phyloP scores from a whole-genome alignment of 92 coral and sea anemone species.

The Epizoanthus ramosus region DNA sequence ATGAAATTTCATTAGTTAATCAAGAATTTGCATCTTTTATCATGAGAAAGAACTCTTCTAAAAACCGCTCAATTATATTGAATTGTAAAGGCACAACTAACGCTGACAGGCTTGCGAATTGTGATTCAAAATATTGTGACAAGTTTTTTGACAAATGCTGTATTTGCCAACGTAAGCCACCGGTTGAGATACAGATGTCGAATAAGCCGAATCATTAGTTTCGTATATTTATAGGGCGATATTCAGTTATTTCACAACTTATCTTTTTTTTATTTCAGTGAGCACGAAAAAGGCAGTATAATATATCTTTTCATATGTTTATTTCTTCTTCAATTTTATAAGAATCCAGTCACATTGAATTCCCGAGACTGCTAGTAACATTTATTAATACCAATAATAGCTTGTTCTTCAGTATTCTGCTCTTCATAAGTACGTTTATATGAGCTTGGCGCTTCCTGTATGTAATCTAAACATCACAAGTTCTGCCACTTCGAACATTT shows the following conservation, averaged over 20 bases:
- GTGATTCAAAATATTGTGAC: conserved; percentile 7
- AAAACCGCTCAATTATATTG: neutral
- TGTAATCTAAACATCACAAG: conserved; percentile 24
- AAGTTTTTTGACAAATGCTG: neutral
- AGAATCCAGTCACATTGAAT: neutral
- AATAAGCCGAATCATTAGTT: neutral
- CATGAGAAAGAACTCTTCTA: neutral
- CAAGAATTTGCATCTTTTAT: neutral
- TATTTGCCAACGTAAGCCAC: neutral
- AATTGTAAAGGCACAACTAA: neutral
- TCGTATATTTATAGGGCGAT: neutral
- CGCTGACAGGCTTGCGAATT: conserved; percentile 14
- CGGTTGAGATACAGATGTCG: conserved; percentile 5
- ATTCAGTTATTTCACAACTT: neutral
- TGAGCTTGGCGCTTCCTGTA: neutral
- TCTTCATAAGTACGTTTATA: neutral
- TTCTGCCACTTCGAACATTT: conserved; percentile 4
- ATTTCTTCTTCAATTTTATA: neutral
- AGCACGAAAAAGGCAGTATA: neutral
- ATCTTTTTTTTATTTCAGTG: neutral
- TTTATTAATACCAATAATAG: neutral
- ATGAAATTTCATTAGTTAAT: neutral
- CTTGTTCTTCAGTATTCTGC: neutral
- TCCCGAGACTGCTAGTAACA: neutral
- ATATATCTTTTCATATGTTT: neutral